Conservation (phyloP, 2,113 vertebrate genomes). For the Crocuta crocuta region DNA sequence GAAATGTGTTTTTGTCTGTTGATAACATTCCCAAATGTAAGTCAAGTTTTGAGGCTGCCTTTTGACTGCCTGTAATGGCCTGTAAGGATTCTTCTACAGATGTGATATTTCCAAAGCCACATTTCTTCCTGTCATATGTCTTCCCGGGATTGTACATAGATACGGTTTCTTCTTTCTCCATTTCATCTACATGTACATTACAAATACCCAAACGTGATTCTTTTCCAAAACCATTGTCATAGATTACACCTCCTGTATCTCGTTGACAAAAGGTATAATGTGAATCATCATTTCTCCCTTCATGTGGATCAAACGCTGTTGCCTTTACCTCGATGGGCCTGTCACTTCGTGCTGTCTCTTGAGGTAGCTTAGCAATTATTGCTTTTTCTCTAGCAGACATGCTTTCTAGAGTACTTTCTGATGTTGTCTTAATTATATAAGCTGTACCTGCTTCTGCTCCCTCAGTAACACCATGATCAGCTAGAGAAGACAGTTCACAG, state of each 20-base stretch:
- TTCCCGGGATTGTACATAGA: constrained; percentile 71
- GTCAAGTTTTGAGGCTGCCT: constrained; percentile 55
- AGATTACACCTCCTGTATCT: constrained; percentile 85
- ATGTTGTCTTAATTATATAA: constrained; percentile 90
- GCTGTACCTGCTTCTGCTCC: constrained; percentile 85
- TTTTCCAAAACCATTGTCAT: constrained; percentile 87
- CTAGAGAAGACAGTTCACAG: constrained; percentile 84
- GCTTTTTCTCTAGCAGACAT: constrained; percentile 88
- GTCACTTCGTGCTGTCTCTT: constrained; percentile 89
- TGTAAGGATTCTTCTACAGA: constrained; percentile 71
- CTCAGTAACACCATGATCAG: constrained; percentile 78
- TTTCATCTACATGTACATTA: constrained; percentile 83
- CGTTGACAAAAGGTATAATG: constrained; percentile 89
- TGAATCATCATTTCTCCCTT: constrained; percentile 88
- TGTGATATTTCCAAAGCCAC: constrained; percentile 63
- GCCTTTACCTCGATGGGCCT: constrained; percentile 88
- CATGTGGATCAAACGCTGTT: constrained; percentile 89
- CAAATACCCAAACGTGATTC: constrained; percentile 86
- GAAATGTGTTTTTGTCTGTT: not conserved
- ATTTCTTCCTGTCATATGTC: constrained; percentile 80
- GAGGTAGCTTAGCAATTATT: constrained; percentile 90
- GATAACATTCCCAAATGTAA: constrained; percentile 66
- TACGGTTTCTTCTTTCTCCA: constrained; percentile 76
- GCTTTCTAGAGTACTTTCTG: constrained; percentile 89
- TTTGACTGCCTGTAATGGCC: constrained; percentile 68